Conservation (phyloP, 2,797 vertebrate genomes). For the Crocidura indochinensis region DNA sequence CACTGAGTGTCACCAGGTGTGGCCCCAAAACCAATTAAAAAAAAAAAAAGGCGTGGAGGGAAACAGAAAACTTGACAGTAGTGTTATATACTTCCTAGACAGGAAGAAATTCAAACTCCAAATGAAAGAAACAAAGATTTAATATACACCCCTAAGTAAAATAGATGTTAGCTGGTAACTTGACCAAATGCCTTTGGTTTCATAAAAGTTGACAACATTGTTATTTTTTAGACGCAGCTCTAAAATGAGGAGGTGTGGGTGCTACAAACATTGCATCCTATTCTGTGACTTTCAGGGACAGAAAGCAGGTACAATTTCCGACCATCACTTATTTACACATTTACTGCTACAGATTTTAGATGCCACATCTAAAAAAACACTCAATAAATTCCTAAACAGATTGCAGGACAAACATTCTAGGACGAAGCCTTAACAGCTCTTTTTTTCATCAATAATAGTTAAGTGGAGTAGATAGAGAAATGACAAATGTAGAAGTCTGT, state of each 20-base stretch:
- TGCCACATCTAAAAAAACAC: not conserved
- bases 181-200: not conserved
- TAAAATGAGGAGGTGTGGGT: not conserved
- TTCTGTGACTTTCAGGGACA: not conserved
- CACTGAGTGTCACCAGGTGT: too few relatives aligned
- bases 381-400: not conserved
- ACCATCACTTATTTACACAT: not conserved
- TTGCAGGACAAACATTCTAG: not conserved
- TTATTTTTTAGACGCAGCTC: not conserved
- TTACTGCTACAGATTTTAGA: conserved; percentile 4
- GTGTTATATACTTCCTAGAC: not conserved
- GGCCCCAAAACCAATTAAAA: too few relatives aligned
- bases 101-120: not conserved
- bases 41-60: not conserved
- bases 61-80: conserved; percentile 4
- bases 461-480: conserved; percentile 10
- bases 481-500: not conserved
- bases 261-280: not conserved
- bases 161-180: conserved; percentile 3
- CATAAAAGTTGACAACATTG: not conserved
- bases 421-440: conserved; percentile 40
- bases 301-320: not conserved
- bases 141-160: not conserved
- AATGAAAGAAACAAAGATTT: conserved; percentile 23
- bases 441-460: conserved; percentile 37